Percentiles rank a stretch among this genome's conserved stretches.
These are phyloP conservation scores for Turnix velox DNA, from an alignment of 2,113 vertebrate genomes.

Conservation along the genomic window DNA sequence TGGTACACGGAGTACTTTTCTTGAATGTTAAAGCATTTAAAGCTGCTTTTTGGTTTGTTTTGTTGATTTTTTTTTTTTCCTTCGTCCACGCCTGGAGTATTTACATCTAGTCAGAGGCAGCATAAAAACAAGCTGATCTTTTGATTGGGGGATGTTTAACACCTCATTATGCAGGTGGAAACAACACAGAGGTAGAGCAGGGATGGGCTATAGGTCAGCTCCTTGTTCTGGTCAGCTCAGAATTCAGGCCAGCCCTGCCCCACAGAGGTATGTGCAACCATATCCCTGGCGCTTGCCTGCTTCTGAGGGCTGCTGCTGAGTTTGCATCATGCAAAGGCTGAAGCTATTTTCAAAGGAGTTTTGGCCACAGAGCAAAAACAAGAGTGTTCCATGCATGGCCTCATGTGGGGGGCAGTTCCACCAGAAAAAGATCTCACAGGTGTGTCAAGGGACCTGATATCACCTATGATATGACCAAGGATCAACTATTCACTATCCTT, in stretches of 20 bases:
- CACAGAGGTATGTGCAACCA: neutral
- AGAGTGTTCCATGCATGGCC: neutral
- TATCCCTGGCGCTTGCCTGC: neutral
- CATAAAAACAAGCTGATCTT: neutral
- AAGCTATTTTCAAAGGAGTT: neutral
- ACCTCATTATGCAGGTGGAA: constrained; percentile 14
- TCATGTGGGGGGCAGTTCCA: neutral
- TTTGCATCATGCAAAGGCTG: neutral
- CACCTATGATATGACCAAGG: accelerated
- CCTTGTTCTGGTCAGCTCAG: neutral
- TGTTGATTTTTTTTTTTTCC: neutral
- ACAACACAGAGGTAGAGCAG: neutral
- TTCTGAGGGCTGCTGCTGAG: constrained; percentile 10
- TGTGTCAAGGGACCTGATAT: neutral
- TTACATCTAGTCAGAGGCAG: constrained; percentile 4
- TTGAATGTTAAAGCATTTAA: constrained; percentile 49
- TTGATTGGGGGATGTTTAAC: neutral
- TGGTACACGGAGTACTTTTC: constrained; percentile 54
- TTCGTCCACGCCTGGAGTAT: neutral
- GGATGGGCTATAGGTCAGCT: neutral
- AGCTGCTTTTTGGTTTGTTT: neutral
- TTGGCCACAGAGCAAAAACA: neutral
- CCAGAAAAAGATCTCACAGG: neutral
- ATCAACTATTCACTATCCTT: accelerated
- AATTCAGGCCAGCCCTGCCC: constrained; percentile 37